Evolutionary conservation across 1,140 invertebrate species (phyloP).

Genomic region (Nasonia giraulti): DNA sequence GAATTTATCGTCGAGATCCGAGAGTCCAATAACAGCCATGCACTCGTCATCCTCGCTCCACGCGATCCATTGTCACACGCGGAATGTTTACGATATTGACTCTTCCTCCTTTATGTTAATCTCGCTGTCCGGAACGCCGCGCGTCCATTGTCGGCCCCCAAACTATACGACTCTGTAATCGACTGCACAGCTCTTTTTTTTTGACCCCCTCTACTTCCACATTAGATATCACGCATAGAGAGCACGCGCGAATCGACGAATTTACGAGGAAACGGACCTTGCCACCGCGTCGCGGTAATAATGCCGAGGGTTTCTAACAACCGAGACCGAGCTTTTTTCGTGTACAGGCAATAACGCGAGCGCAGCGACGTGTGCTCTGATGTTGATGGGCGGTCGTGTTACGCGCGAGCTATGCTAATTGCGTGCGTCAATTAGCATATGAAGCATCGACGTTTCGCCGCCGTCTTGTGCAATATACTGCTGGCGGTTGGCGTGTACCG

Average conservation of each 20-base stretch:
- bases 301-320: conserved; percentile 17
- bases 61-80: background rate
- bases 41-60: conserved; percentile 55
- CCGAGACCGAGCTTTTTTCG: background rate
- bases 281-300: background rate
- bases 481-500: conserved; percentile 54
- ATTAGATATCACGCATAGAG: background rate
- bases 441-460: conserved; percentile 66
- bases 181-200: background rate
- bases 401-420: conserved; percentile 72
- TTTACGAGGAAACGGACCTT: conserved; percentile 72
- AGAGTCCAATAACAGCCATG: conserved; percentile 31
- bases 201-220: background rate
- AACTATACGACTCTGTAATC: conserved; percentile 16
- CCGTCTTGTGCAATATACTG: conserved; percentile 44
- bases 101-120: conserved; percentile 72
- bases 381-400: conserved; percentile 51
- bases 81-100: conserved; percentile 71
- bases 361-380: background rate
- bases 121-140: conserved; percentile 51
- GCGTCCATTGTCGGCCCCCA: conserved; percentile 34
- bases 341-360: background rate
- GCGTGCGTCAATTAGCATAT: conserved; percentile 71
- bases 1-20: conserved; percentile 61
- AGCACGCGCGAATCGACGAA: conserved; percentile 67